Conservation (phyloP, 2,797 vertebrate genomes). For the Natrix natrix region DNA sequence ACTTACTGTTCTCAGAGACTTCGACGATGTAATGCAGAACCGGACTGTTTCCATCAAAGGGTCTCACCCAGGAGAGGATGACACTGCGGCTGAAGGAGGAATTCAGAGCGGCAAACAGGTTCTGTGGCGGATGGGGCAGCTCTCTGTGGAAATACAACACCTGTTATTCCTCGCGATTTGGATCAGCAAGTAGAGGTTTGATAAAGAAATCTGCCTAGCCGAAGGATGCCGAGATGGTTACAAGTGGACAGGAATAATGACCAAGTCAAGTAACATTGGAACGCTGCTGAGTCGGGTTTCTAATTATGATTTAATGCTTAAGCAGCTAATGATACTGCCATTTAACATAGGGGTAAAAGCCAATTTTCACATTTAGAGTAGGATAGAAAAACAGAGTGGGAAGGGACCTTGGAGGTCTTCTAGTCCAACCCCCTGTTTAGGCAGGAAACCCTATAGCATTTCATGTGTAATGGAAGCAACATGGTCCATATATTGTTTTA, state of each 20-base stretch:
- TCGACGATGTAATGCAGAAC: constrained; percentile 90
- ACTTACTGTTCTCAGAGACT: constrained; percentile 95
- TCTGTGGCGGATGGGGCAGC: constrained; percentile 91
- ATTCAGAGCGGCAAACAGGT: constrained; percentile 84
- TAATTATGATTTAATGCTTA: not conserved
- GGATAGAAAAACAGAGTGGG: too few species aligned
- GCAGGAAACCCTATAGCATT: too few species aligned
- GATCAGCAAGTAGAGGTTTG: not conserved
- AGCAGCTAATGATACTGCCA: constrained; percentile 29
- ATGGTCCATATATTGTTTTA: constrained; percentile 48
- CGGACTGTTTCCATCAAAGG: constrained; percentile 94
- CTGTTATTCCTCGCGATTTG: not conserved
- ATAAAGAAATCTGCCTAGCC: not conserved
- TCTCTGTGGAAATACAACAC: constrained; percentile 72
- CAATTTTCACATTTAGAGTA: constrained; percentile 9
- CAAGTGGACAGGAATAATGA: constrained; percentile 25
- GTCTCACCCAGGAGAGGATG: constrained; percentile 89
- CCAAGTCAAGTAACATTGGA: constrained; percentile 50
- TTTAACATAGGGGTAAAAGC: constrained; percentile 16
- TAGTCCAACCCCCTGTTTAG: too few species aligned
- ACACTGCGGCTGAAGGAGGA: constrained; percentile 81
- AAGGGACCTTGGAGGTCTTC: too few species aligned
- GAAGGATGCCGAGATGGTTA: not conserved
- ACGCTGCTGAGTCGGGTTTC: not conserved
- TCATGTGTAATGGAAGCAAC: constrained; percentile 42